Evolutionary conservation across 2,888 invertebrate genomes (phyloP).

Genomic region (Sylvicola fuscatus): DNA sequence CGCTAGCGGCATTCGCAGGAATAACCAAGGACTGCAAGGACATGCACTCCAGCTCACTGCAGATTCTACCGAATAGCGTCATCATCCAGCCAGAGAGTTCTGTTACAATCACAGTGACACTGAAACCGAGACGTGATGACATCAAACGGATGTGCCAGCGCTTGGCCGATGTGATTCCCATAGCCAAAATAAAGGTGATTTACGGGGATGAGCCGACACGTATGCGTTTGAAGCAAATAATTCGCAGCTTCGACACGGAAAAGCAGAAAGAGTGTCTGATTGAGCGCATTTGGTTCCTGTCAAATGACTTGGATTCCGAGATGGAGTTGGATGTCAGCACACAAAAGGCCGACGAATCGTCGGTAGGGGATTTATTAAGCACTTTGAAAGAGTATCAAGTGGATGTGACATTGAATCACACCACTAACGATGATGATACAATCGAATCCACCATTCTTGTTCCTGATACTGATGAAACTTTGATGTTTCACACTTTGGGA

Average conservation of each 20-base stretch:
- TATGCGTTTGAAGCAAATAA: constrained; percentile 15
- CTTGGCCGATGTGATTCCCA: constrained; percentile 20
- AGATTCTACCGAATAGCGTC: constrained; percentile 24
- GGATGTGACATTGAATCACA: constrained; percentile 19
- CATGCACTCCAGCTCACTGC: constrained; percentile 6
- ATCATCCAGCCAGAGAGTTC: constrained; percentile 24
- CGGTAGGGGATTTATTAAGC: constrained; percentile 16
- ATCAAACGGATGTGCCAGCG: constrained; percentile 21
- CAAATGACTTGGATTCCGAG: not conserved
- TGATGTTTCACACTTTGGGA: constrained; percentile 19
- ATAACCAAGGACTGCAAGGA: constrained; percentile 8
- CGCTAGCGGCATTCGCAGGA: constrained; percentile 29
- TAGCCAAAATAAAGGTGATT: constrained; percentile 27
- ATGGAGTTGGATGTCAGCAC: not conserved
- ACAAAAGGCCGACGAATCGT: not conserved
- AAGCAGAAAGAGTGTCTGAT: too few relatives aligned
- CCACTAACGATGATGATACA: constrained; percentile 17
- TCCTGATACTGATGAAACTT: constrained; percentile 21
- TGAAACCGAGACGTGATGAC: constrained; percentile 28
- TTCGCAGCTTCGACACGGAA: too few relatives aligned
- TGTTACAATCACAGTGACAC: constrained; percentile 22
- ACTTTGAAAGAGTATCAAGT: constrained; percentile 18
- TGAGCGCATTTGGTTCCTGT: not conserved
- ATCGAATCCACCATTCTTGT: constrained; percentile 14
- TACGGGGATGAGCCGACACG: constrained; percentile 32